Evolutionary conservation across 2,113 vertebrate species (phyloP).

Genomic region (Pachypanchax playfairii): DNA sequence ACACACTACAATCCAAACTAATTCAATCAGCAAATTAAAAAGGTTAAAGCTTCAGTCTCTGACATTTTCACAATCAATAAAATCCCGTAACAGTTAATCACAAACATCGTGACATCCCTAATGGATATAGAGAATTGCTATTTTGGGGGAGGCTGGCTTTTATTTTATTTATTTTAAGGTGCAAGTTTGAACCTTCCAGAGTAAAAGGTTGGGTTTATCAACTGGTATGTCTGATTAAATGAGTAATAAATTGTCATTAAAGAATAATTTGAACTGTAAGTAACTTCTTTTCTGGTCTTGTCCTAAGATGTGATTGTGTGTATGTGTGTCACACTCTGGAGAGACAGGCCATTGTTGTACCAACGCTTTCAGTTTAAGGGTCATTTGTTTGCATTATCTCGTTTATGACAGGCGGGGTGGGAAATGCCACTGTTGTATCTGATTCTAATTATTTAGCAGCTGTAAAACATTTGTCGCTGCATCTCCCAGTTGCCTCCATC

Average conservation of each 20-base stretch:
- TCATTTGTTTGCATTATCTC: slow-evolving; percentile 69
- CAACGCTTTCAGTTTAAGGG: slow-evolving; percentile 53
- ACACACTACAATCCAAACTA: too few species aligned
- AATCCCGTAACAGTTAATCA: too few species aligned
- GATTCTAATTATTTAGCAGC: slow-evolving; percentile 68
- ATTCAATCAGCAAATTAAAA: too few species aligned
- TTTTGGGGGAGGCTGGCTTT: too few species aligned
- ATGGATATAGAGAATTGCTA: too few species aligned
- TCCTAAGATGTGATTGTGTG: slow-evolving; percentile 10
- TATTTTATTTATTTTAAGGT: too few species aligned
- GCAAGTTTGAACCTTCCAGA: too few species aligned
- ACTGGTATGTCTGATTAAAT: too few species aligned
- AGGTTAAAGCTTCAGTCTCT: too few species aligned
- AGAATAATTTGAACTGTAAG: slow-evolving; percentile 58
- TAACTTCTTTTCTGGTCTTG: slow-evolving; percentile 18
- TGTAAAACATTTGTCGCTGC: slow-evolving; percentile 56
- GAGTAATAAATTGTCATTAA: slow-evolving; percentile 23
- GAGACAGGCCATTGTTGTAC: slow-evolving; percentile 27
- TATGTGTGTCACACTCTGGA: slow-evolving; percentile 8
- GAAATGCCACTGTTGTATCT: slow-evolving; percentile 50
- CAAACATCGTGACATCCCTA: too few species aligned
- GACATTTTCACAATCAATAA: too few species aligned
- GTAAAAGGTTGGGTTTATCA: too few species aligned
- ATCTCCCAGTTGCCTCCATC: slow-evolving; percentile 39
- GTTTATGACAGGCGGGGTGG: slow-evolving; percentile 56